Evolutionary conservation across 2,888 invertebrate genomes (phyloP).

Genomic region (Aphodius granarius): DNA sequence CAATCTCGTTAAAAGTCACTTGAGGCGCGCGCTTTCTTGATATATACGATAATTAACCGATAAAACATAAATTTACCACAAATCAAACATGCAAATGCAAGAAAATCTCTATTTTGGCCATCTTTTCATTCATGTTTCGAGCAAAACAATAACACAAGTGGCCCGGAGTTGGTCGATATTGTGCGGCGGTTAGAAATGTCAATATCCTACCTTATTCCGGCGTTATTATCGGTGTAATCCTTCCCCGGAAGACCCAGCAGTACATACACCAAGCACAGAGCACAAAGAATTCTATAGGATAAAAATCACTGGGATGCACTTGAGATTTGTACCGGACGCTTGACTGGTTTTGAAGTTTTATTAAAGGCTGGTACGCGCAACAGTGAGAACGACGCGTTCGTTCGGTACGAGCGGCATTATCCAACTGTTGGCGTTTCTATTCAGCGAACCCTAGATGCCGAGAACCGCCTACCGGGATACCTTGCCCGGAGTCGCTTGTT

Average conservation of each 20-base stretch:
- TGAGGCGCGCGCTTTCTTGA: not conserved
- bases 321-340: not conserved
- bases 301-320: not conserved
- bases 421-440: constrained; percentile 5
- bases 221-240: not conserved
- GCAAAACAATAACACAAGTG: not conserved
- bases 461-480: constrained; percentile 9
- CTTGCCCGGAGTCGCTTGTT: not conserved
- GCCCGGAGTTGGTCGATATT: not conserved
- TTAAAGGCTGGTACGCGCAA: not conserved
- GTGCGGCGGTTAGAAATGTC: not conserved
- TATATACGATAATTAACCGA: not conserved
- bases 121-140: not conserved
- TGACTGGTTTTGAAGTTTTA: not conserved
- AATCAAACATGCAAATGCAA: not conserved
- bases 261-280: not conserved
- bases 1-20: not conserved
- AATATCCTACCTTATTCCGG: not conserved
- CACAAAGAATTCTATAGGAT: not conserved
- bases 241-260: not conserved
- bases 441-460: constrained; percentile 2
- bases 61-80: not conserved
- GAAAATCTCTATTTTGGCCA: not conserved
- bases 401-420: not conserved
- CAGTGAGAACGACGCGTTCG: not conserved